phyloP scores from a whole-genome alignment of 2,797 vertebrate genomes.

The Avahi laniger region DNA sequence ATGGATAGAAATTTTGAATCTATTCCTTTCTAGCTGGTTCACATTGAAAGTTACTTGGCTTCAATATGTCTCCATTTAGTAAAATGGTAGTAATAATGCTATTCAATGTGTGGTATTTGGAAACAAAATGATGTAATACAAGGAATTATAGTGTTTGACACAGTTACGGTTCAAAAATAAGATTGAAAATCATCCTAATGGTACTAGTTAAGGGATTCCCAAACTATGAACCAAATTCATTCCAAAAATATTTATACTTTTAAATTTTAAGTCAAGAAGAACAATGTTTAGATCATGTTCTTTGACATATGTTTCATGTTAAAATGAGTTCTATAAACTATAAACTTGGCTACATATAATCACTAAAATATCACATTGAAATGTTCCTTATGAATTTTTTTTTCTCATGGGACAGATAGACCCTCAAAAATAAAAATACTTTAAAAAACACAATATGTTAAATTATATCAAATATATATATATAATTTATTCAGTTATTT shows the following conservation, averaged over 20 bases:
- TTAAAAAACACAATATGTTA: not conserved
- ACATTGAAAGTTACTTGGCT: not conserved
- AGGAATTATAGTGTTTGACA: not conserved
- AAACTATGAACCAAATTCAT: not conserved
- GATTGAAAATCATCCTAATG: not conserved
- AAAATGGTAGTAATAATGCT: not conserved
- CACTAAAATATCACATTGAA: not conserved
- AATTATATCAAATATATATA: not conserved
- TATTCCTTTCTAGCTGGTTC: not conserved
- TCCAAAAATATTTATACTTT: not conserved
- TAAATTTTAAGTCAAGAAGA: not conserved
- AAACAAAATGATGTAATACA: not conserved
- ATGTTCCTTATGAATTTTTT: not conserved
- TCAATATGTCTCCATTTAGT: not conserved
- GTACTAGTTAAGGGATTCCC: not conserved
- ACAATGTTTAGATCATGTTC: not conserved
- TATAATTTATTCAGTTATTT: not conserved
- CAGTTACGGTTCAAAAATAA: not conserved
- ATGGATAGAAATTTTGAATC: not conserved
- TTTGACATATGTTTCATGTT: not conserved
- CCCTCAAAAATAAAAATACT: not conserved
- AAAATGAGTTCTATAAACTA: slow-evolving; percentile 6
- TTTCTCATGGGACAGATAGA: not conserved
- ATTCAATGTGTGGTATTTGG: not conserved
- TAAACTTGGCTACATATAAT: not conserved